Base-by-base conservation (phyloP, 2,888 invertebrate species). In the Saturnia japonica region DNA sequence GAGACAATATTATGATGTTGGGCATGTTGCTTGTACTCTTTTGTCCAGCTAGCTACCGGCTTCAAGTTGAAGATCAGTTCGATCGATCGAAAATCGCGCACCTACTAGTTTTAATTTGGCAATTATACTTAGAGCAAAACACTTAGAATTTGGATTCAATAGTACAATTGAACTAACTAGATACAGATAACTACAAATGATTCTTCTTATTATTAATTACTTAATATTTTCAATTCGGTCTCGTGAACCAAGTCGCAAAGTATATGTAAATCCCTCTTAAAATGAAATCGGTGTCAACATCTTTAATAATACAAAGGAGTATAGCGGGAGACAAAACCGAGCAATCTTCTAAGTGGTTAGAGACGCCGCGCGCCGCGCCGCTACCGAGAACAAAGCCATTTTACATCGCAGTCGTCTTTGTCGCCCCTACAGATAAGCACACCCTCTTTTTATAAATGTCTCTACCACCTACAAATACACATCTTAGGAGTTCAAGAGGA, bases 261-360 rank as follows among this genome's bases (percentile, higher is more conserved):
- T 79, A 76, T 75, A 72, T 79, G 77, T 82, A 82, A 82, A 82
- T 84, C 83, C 83, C 88, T 83, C 81, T 83, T 81, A 88, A 87
- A 84, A 76, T 79, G 77, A 88, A 87, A 88, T 88, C 87, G 81
- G 82, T 84, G 83, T 82, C 84, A 82, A 85, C 82, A 84, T 78
- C 78, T 78, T 71, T 75, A 79, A 80, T 85, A 87, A 80, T 85
- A 87, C 85, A 89, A 88, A 88, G 87, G 89, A 88, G 85, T 87
- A 85, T 87, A 85, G 84, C 81, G 83, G 78, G 83, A 87, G 89
- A 91, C 90, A 91, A 90, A 88, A 88, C 85, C 85, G 82, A 85
- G 88, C 90, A 92, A 93, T 93, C 89, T 91, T 89, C 89, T 91
- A 92, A 92, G 92, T 92, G 93, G 90, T 88, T 80, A 86, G 86